Conservation (phyloP, 2,888 invertebrate genomes). For the Cerceris ruficornis region DNA sequence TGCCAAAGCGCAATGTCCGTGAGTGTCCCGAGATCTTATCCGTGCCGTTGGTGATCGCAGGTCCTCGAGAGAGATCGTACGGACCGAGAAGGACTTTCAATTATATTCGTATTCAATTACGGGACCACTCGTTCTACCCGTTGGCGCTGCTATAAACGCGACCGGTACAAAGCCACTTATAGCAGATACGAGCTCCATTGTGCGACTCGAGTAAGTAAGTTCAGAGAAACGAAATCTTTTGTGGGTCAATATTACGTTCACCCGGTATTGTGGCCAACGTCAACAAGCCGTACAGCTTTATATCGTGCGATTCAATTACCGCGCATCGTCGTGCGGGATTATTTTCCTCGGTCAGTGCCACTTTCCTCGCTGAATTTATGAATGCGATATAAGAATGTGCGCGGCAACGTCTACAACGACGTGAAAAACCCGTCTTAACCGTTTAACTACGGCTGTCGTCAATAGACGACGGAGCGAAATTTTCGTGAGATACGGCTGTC, state of each 20-base stretch:
- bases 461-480: too few relatives aligned
- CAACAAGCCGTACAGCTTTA: conserved; percentile 31
- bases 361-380: conserved; percentile 6
- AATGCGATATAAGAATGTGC: conserved; percentile 9
- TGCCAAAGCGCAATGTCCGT: conserved; percentile 30
- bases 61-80: conserved; percentile 33
- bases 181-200: conserved; percentile 36
- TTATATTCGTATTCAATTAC: conserved; percentile 65
- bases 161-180: conserved; percentile 38
- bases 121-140: conserved; percentile 16
- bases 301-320: conserved; percentile 45
- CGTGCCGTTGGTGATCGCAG: conserved; percentile 20
- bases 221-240: conserved; percentile 42
- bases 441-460: too few relatives aligned
- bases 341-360: not conserved
- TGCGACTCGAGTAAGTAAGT: conserved; percentile 42
- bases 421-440: too few relatives aligned
- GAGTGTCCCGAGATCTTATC: conserved; percentile 39
- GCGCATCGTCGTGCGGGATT: not conserved
- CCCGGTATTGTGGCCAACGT: conserved; percentile 26
- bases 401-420: not conserved
- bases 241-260: conserved; percentile 24
- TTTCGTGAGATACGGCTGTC: too few relatives aligned
- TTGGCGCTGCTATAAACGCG: conserved; percentile 35
- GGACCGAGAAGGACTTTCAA: conserved; percentile 55